A percentile compares a stretch with the other conserved stretches of the same genome.
Conservation (phyloP, 2,113 vertebrate genomes). For the Microcebus ravelobensis region DNA sequence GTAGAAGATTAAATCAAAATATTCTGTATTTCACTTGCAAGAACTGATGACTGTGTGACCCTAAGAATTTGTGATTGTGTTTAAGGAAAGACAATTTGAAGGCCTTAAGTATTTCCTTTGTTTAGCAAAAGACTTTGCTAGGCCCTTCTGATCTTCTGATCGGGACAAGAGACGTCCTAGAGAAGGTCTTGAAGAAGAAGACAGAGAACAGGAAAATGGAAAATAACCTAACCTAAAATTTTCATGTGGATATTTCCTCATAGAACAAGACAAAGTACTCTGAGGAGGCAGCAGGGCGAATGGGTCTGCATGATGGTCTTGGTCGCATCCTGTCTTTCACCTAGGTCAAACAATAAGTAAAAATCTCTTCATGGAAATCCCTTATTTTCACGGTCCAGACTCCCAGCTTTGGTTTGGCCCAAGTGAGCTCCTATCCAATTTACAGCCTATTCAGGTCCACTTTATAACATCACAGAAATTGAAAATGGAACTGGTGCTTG, state of each 20-base stretch:
- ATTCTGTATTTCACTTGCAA: not conserved
- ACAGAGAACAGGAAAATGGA: not conserved
- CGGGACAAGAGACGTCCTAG: not conserved
- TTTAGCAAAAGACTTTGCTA: not conserved
- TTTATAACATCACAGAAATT: not conserved
- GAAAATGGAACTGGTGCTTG: not conserved
- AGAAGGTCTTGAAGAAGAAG: not conserved
- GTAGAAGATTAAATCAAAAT: not conserved
- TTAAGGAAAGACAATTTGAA: not conserved
- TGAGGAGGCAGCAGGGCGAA: not conserved
- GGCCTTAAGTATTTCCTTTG: not conserved
- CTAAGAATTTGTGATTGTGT: not conserved
- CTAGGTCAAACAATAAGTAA: not conserved
- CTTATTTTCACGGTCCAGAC: not conserved
- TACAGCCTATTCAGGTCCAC: not conserved
- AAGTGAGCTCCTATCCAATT: not conserved
- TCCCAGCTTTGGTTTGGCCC: not conserved
- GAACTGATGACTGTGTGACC: not conserved
- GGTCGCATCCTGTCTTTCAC: not conserved
- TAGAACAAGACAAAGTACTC: not conserved
- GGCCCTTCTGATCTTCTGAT: constrained; percentile 31
- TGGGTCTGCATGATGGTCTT: not conserved
- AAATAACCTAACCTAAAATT: not conserved
- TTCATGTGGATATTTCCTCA: not conserved
- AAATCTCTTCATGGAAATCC: not conserved